Base-by-base conservation (phyloP, 1,140 invertebrate species). In the Euglossa dilemma region DNA sequence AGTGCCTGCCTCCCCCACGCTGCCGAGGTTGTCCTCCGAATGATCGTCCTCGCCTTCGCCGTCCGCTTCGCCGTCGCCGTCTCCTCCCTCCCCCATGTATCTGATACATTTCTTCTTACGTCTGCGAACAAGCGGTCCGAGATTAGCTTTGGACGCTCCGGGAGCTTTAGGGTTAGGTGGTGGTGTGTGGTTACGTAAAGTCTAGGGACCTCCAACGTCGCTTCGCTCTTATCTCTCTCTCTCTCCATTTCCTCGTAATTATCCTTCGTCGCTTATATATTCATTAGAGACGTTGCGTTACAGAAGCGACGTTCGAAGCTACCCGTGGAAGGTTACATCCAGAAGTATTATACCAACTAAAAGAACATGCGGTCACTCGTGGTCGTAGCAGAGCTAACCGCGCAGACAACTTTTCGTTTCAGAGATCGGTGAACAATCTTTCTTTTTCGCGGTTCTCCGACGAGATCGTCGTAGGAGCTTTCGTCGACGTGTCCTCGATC, bases 61-160 rank as follows among this genome's bases (percentile, higher is more conserved):
- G 71, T 94, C 96, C 89, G 96, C 96, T 92, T 96, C 95, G 92
- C 96, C 94, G 92, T 97, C 95, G 90, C 97, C 95, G 93, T 96
- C 91, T 95, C 96, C 95, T 96, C 97, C 94, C 91, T 95, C 95
- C 92, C 96, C 96, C 96, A 98, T 97, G 95, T 99, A 99, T 85
- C 98, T 97, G 93, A 99, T 98, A 96, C 98, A 99, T 95, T 99
- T 99, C 95, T 99, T 99, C 96, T 99, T 99, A 95, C 98, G 97
- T 95, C 98, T 99, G 95, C 52, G 97, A 86, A 89, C 80, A 89
- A 89, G 36, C 20, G 54, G 0, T 6, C 8, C 23, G 12, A 56
- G 71, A 85, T 88, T 88, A 88, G 79, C 45, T 9, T 14, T 16
- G 11, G 12, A 12, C 43, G 28, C 2, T 11, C 52, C 4, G 8